phyloP scores from a whole-genome alignment of 2,797 vertebrate genomes.

The Thalassophryne amazonica region DNA sequence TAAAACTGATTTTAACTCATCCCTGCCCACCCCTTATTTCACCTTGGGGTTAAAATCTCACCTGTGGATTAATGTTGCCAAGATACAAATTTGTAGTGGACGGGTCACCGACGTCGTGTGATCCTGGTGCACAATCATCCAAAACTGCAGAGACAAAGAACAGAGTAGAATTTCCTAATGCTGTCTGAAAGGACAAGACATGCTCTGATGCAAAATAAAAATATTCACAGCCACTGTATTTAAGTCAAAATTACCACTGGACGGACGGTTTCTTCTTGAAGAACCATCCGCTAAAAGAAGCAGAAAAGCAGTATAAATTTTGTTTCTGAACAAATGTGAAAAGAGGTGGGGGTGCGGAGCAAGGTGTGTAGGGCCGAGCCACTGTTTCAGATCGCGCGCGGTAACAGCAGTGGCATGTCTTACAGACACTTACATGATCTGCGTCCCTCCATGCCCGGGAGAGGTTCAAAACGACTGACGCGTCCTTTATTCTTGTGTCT shows the following conservation, averaged over 20 bases:
- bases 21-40: background rate
- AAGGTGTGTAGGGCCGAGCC: constrained; percentile 26
- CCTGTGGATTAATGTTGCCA: constrained; percentile 99
- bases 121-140: constrained; percentile 96
- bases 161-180: constrained; percentile 45
- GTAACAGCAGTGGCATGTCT: background rate
- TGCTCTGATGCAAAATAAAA: constrained; percentile 48
- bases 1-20: no score
- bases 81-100: constrained; percentile 98
- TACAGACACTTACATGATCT: constrained; percentile 86
- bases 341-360: constrained; percentile 7
- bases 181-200: constrained; percentile 26
- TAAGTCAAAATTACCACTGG: constrained; percentile 91
- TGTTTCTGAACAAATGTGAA: constrained; percentile 58
- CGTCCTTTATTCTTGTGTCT: constrained; percentile 96
- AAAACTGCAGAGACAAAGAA: constrained; percentile 82
- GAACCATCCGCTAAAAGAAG: constrained; percentile 91
- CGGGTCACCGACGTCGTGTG: constrained; percentile 97
- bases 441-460: constrained; percentile 86
- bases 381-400: constrained; percentile 28
- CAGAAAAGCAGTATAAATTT: constrained; percentile 75
- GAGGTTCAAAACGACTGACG: constrained; percentile 95
- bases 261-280: constrained; percentile 97
- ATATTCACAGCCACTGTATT: constrained; percentile 69
- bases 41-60: constrained; percentile 42